Percentiles rank a stretch among this genome's conserved stretches.
Conservation (phyloP, 2,113 vertebrate genomes). For the Phyllopteryx taeniolatus region DNA sequence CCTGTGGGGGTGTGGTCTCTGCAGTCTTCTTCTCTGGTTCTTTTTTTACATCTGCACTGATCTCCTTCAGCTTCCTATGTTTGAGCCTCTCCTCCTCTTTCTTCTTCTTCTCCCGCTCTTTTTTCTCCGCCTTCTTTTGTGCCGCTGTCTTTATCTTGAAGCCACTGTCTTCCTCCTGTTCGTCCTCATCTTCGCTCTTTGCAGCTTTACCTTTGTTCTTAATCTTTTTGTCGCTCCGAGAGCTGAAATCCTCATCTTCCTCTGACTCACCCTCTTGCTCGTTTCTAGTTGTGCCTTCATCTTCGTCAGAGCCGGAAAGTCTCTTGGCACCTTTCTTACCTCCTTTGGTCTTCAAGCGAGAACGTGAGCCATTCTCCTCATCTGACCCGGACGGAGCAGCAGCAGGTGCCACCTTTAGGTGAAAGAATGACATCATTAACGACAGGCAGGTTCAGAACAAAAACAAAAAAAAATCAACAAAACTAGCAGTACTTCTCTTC, state of each 20-base stretch:
- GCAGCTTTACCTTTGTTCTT: slow-evolving; percentile 76
- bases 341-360: slow-evolving; percentile 74
- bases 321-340: slow-evolving; percentile 77
- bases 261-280: slow-evolving; percentile 14
- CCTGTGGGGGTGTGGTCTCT: slow-evolving; percentile 51
- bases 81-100: slow-evolving; percentile 81
- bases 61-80: slow-evolving; percentile 74
- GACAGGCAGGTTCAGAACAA: background rate
- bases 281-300: slow-evolving; percentile 61
- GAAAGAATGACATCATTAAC: background rate
- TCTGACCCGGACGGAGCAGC: slow-evolving; percentile 76
- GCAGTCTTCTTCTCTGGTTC: slow-evolving; percentile 31
- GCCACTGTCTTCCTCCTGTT: slow-evolving; percentile 74
- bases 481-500: slow-evolving; percentile 4
- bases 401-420: slow-evolving; percentile 41
- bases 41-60: slow-evolving; percentile 36
- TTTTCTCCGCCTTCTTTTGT: slow-evolving; percentile 98
- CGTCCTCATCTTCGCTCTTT: slow-evolving; percentile 74
- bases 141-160: slow-evolving; percentile 95
- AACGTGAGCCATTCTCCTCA: slow-evolving; percentile 73
- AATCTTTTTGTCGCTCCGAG: slow-evolving; percentile 82
- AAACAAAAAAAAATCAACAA: background rate
- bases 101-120: slow-evolving; percentile 91
- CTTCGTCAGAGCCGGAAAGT: slow-evolving; percentile 49
- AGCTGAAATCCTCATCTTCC: slow-evolving; percentile 65